Evolutionary conservation across 2,113 vertebrate genomes (phyloP), one percentile per base, ranked within the genome.

Genomic region (Pelecanoides urinatrix): DNA sequence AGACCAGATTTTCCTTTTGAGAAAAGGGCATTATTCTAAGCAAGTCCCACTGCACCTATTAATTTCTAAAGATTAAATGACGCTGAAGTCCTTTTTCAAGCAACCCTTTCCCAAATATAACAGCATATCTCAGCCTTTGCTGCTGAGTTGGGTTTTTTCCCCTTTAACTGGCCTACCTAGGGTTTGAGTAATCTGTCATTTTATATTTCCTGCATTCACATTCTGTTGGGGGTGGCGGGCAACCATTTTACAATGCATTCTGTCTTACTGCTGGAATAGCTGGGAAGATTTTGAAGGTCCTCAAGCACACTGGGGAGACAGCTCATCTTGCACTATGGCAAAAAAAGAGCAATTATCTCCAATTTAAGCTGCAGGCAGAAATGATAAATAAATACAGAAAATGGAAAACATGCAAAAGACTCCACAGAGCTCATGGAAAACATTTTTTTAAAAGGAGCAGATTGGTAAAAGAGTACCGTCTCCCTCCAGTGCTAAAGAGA

Each of bases 261-360:
- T 56, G 17, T 65, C 61, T 89, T 10, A 0, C 62, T 85, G 32
- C 45, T 91, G 81, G 49, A 90, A 65, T 23, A 62, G 55, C 70
- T 91, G 66, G 49, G 38, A 81, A 44, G 80, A 15, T 19, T 94
- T 67, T 68, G 86, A 94, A 87, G 36, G 62, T 72, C 73, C 38
- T 94, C 58, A 38, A 62, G 65, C 82, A 67, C 82, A 23, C 55
- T 14, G 22, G 73, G 86, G 73, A 97, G 45, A 13, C 44, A n/a
- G 70, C 20, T 94, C 62, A 94, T 94, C 92, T 94, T 82, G 86
- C 36, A 72, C 3, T 11, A 19, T 22, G 66, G 77, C 62, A 94
- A 93, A 91, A 75, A 91, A 87, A 85, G 26, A 87, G 56, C 72
- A 94, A 71, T 89, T 92, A 88, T 65, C 62, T 89, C 47, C 7